Base-by-base conservation (phyloP, 2,113 vertebrate species). In the Actenoides lindsayi region DNA sequence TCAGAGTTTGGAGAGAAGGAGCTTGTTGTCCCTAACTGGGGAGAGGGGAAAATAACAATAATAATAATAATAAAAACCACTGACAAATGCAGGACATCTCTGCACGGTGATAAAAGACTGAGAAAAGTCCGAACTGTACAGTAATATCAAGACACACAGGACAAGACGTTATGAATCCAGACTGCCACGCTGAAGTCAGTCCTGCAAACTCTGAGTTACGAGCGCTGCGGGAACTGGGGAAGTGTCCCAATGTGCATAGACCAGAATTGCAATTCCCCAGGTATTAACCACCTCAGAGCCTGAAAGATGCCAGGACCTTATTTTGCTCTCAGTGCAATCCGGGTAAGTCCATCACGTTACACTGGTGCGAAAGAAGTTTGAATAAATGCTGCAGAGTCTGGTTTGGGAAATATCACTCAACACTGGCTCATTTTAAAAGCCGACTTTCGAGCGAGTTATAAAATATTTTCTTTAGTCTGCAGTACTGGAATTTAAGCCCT, bases 401-500 rank as follows among this genome's bases (percentile, higher is more conserved):
- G 10, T 68, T 91, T 53, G 65, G 4, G 63, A 87, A 89, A 42
- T 2, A 33, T 15, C 8, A 76, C 74, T 83, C 53, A 39, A 39
- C 67, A 10, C 13, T 7, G 35, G 77, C 48, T 93, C 75, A 11
- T n/a, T 65, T 54, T 12, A 60, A 71, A 91, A 91, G 84, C 78
- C 33, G 62, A 60, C 35, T 57, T 87, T 33, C 1, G 23, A 92
- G n/a, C 0, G 2, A 91, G 39, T 64, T 54, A 42, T 17, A 88
- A 85, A 95, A 73, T 19, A 44, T 30, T 83, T 30, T 2, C 59
- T 57, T 65, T 80, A 13, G 42, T 77, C 90, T 81, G 93, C 94
- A 94, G 80, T 80, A 71, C 82, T 74, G 59, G 73, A 92, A 82
- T 91, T 89, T 11, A 93, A 96, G 96, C 96, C 96, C 92, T 97